These are phyloP conservation scores for Drosophila incognita DNA, from an alignment of 2,888 invertebrate species.

Conservation along the genomic window DNA sequence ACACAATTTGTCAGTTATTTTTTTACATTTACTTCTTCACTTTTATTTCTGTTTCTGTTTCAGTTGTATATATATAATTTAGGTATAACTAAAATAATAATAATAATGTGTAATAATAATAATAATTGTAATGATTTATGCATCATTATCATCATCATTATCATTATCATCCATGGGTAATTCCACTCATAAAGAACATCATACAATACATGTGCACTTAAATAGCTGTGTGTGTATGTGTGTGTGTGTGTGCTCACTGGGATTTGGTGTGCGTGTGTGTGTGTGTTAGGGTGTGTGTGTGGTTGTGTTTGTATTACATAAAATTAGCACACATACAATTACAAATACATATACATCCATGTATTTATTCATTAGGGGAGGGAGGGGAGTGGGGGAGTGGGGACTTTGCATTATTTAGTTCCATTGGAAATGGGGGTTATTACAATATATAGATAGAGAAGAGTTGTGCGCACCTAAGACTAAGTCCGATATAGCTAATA, in stretches of 20 bases:
- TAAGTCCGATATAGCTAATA: constrained; percentile 29
- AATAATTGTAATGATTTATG: constrained; percentile 35
- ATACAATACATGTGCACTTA: constrained; percentile 63
- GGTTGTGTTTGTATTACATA: constrained; percentile 46
- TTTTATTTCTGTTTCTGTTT: constrained; percentile 66
- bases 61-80: constrained; percentile 56
- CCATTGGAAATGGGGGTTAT: constrained; percentile 41
- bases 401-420: constrained; percentile 57
- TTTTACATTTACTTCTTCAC: constrained; percentile 71
- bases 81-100: constrained; percentile 66
- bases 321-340: constrained; percentile 60
- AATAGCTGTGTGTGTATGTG: constrained; percentile 44
- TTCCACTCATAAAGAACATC: constrained; percentile 48
- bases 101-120: constrained; percentile 28
- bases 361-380: constrained; percentile 4
- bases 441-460: constrained; percentile 58
- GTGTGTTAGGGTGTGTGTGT: constrained; percentile 28
- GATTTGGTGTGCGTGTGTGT: constrained; percentile 32
- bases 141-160: constrained; percentile 27
- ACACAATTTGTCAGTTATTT: constrained; percentile 30
- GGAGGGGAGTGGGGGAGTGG: not conserved
- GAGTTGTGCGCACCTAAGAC: constrained; percentile 40
- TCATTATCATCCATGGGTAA: constrained; percentile 24
- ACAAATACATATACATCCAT: constrained; percentile 21
- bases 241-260: constrained; percentile 48